Evolutionary conservation across 2,113 vertebrate genomes (phyloP).

Genomic region (Actenoides lindsayi): DNA sequence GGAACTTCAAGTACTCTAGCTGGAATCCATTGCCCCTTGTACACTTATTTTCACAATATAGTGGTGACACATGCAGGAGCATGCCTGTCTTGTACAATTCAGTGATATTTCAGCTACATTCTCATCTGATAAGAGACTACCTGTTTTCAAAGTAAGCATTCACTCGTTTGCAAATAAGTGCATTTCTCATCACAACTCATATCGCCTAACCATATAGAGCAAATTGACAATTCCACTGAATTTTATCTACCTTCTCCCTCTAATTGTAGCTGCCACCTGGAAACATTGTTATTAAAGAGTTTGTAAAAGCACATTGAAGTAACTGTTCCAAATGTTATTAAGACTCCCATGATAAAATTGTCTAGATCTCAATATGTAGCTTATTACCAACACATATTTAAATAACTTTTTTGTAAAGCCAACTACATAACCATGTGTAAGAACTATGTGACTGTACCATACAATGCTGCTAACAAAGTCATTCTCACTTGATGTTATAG

Average conservation of each 20-base stretch:
- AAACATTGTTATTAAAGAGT: background rate
- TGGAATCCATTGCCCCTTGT: too few relatives aligned
- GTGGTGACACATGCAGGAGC: background rate
- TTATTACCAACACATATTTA: background rate
- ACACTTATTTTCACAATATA: background rate
- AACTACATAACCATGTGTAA: background rate
- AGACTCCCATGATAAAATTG: background rate
- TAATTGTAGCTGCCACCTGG: background rate
- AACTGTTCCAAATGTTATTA: background rate
- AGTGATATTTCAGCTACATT: background rate
- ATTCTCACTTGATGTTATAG: slow-evolving; percentile 13
- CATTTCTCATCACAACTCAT: background rate
- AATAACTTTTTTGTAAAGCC: background rate
- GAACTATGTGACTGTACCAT: background rate
- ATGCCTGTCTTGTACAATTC: background rate
- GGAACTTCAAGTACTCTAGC: too few relatives aligned
- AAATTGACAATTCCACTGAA: background rate
- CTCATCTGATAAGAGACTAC: background rate
- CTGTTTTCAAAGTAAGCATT: background rate
- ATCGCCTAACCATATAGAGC: background rate
- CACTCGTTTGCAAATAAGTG: background rate
- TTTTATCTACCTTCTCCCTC: background rate
- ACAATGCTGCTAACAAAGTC: background rate
- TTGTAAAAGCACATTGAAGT: background rate
- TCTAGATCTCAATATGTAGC: background rate